Evolutionary conservation across 92 coral and sea anemone genomes (phyloP).

Genomic region (Epizoanthus rinbou): DNA sequence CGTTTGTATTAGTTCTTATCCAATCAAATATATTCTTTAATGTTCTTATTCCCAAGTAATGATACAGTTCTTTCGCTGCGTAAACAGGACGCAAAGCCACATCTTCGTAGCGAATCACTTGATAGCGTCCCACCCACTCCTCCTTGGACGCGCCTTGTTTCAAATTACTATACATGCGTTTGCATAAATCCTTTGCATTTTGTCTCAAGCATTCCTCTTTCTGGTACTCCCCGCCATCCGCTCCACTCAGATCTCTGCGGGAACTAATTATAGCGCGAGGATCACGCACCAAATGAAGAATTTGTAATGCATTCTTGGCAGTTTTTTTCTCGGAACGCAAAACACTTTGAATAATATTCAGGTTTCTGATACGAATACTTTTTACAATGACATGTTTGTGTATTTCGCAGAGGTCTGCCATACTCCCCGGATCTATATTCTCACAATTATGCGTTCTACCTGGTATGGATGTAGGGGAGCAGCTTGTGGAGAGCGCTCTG

Average conservation of each 20-base stretch:
- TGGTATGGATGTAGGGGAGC: background rate
- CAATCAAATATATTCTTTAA: slow-evolving; percentile 42
- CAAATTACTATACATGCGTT: slow-evolving; percentile 53
- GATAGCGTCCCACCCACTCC: slow-evolving; percentile 50
- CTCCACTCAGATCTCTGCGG: slow-evolving; percentile 37
- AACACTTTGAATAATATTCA: slow-evolving; percentile 44
- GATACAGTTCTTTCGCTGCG: slow-evolving; percentile 60
- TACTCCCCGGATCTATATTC: slow-evolving; percentile 44
- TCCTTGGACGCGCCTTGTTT: slow-evolving; percentile 59
- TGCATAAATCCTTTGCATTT: slow-evolving; percentile 64
- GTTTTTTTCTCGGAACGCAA: slow-evolving; percentile 34
- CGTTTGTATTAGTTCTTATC: slow-evolving; percentile 52
- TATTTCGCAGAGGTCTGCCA: slow-evolving; percentile 60
- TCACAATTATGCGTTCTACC: slow-evolving; percentile 12
- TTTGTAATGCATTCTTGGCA: slow-evolving; percentile 45
- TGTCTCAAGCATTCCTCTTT: slow-evolving; percentile 1
- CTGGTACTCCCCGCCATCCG: slow-evolving; percentile 8
- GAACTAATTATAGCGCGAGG: slow-evolving; percentile 83
- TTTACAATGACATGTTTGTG: slow-evolving; percentile 60
- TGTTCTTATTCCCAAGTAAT: slow-evolving; percentile 41
- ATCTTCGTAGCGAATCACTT: slow-evolving; percentile 73
- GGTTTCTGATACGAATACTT: slow-evolving; percentile 55
- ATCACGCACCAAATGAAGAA: slow-evolving; percentile 76
- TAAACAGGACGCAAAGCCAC: slow-evolving; percentile 59
- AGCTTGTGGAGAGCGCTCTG: slow-evolving; percentile 17